Base-by-base conservation (phyloP, 2,113 vertebrate genomes). In the Pterocles orientalis region DNA sequence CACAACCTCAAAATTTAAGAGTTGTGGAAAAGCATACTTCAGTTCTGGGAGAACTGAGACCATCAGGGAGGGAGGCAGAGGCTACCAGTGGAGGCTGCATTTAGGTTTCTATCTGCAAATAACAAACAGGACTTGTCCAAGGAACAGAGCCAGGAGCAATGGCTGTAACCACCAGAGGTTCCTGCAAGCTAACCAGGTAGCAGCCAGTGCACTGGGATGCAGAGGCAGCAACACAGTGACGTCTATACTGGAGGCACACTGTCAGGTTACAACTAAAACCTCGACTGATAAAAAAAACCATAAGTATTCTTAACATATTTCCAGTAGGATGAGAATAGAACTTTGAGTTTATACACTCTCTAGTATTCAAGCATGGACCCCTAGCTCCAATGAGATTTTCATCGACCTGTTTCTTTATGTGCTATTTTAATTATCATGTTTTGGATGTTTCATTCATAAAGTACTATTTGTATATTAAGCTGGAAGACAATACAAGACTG, bases 271-370 rank as follows among this genome's bases (percentile, higher is more conserved):
- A 88, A 45, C 20, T 36, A 48, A 91, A 82, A 68, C 21, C 15
- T 0, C 26, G 16, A 50, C 23, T 23, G 12, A 58, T 51, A 21
- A 20, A 70, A 51, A 47, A 26, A 2, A 7, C 36, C 1, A 0
- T 21, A 61, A 50, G 16, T 61, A 33, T 62, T 91, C 36, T 51
- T 83, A 81, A 75, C 10, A 3, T 25, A 68, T 18, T 12, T 78
- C 10, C 12, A 34, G 23, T 23, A 48, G 5, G 21, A 47, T 28
- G 14, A 86, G 29, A 71, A 47, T 34, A 2, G 2, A 79, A 75
- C 20, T 72, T 60, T 1, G 31, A 80, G 11, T 41, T 88, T 45
- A 86, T 18, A n/a, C 5, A 24, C 25, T 72, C 39, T 18, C 31
- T 29, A 57, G 14, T 47, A 64, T 66, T 51, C 18, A 24, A 34